Base-by-base conservation (phyloP, 2,888 invertebrate genomes). In the Scaeva pyrastri region DNA sequence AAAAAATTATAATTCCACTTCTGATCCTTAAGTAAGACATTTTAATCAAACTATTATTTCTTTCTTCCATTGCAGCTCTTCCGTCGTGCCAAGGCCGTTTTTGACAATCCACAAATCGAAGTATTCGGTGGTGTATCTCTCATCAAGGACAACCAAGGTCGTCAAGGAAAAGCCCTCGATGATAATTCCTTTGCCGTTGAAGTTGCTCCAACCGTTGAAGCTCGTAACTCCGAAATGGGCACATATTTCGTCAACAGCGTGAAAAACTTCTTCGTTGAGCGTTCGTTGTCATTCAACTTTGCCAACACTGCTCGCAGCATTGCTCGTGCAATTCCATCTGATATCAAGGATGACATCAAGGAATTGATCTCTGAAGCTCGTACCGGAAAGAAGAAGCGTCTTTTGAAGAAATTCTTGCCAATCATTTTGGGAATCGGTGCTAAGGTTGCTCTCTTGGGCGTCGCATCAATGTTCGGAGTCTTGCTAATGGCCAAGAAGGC, bases 401-500 rank as follows among this genome's bases (percentile, higher is more conserved):
- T 94, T 55, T 79, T 94, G 88, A 94, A 93, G 90, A 92, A 93
- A 88, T 90, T 95, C 58, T 89, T 95, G 86, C 95, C 95, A 21
- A 91, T 95, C 76, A 90, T 95, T 80, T 90, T 94, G 88, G 94
- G 93, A 36, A 92, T 95, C 62, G 95, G 95, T 91, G 92, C 94
- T 89, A 95, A 95, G 90, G 90, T 95, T 86, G 94, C 93, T 56
- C 92, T 93, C 2, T 91, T 95, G 76, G 93, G 93, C 48, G 93
- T 94, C 56, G 91, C 94, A 68, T 93, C 94, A 26, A 94, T 94
- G 91, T 93, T 95, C 90, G 94, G 93, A 64, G 93, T 95, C 87
- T 93, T 94, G 58, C 91, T 95, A 85, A 91, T 95, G 89, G 95
- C 95, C 88, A 95, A 95, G 93, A 95, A 95, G 90, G 95, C 95